Percentiles rank a stretch among this genome's conserved stretches.
Evolutionary conservation across 1,140 invertebrate species (phyloP).

Genomic region (Dendrolimus punctatus): DNA sequence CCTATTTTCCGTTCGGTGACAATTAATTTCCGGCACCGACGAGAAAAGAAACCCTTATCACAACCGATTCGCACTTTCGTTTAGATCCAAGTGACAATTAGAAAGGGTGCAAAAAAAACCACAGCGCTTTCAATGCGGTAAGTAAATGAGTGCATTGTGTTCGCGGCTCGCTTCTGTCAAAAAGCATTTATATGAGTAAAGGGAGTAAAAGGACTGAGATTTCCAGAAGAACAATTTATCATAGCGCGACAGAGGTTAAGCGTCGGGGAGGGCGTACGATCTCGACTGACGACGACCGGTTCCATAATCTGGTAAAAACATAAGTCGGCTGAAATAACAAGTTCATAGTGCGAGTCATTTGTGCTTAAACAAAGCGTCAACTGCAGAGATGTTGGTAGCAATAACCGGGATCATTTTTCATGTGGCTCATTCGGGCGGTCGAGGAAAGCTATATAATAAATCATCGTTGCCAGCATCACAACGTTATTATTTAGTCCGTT

Average conservation of each 20-base stretch:
- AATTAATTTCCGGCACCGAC: conserved; percentile 64
- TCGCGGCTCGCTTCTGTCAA: too few species aligned
- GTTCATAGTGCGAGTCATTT: conserved; percentile 65
- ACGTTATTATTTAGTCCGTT: conserved; percentile 65
- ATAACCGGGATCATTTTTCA: conserved; percentile 70
- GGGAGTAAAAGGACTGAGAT: conserved; percentile 6
- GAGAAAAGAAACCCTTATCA: conserved; percentile 68
- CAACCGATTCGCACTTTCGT: conserved; percentile 46
- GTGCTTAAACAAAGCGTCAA: conserved; percentile 70
- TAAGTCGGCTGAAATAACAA: conserved; percentile 54
- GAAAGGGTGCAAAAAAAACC: conserved; percentile 24
- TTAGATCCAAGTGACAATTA: conserved; percentile 47
- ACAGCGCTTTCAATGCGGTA: conserved; percentile 5
- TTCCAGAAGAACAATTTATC: conserved; percentile 36
- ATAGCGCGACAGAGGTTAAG: conserved; percentile 23
- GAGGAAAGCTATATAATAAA: conserved; percentile 69
- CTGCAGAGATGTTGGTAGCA: conserved; percentile 61
- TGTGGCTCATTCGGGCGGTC: conserved; percentile 65
- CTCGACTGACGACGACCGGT: conserved; percentile 5
- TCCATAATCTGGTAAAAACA: conserved; percentile 48
- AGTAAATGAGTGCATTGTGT: too few species aligned
- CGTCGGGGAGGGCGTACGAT: not conserved
- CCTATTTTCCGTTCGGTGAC: conserved; percentile 70
- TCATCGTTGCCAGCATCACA: conserved; percentile 67
- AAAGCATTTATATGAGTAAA: not conserved